Conservation (phyloP, 37 sponge, comb jelly and placozoan species). For the Bolinopsis microptera region DNA sequence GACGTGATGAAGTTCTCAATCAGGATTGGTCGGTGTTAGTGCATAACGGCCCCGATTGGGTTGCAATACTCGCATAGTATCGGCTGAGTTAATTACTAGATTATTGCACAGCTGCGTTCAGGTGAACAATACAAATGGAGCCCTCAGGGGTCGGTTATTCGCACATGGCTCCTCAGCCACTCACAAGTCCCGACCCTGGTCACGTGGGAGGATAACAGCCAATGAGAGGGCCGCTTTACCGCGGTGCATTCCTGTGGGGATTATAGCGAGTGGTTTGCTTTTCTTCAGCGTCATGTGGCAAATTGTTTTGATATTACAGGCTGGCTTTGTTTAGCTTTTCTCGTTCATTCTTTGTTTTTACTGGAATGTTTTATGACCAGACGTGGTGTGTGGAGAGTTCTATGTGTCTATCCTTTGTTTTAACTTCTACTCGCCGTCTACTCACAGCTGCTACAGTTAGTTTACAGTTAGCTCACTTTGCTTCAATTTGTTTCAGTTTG, state of each 20-base stretch:
- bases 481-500: too few relatives aligned
- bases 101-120: background rate
- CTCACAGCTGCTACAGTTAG: too few relatives aligned
- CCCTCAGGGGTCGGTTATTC: background rate
- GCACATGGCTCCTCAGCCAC: background rate
- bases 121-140: background rate
- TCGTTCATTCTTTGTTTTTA: too few relatives aligned
- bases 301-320: background rate
- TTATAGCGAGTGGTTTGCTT: background rate
- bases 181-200: background rate
- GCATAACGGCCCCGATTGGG: background rate
- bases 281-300: background rate
- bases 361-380: too few relatives aligned
- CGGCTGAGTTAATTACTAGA: background rate
- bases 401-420: too few relatives aligned
- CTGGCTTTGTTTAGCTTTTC: background rate
- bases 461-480: too few relatives aligned
- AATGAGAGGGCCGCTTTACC: background rate
- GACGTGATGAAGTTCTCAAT: background rate
- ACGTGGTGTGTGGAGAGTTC: too few relatives aligned
- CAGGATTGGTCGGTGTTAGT: background rate
- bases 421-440: too few relatives aligned
- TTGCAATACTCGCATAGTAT: background rate
- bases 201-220: background rate
- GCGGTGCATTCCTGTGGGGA: background rate